Percentiles rank a stretch among this genome's conserved stretches.
These are phyloP conservation scores for Heliconius himera DNA, from an alignment of 1,140 invertebrate species.

Conservation along the genomic window DNA sequence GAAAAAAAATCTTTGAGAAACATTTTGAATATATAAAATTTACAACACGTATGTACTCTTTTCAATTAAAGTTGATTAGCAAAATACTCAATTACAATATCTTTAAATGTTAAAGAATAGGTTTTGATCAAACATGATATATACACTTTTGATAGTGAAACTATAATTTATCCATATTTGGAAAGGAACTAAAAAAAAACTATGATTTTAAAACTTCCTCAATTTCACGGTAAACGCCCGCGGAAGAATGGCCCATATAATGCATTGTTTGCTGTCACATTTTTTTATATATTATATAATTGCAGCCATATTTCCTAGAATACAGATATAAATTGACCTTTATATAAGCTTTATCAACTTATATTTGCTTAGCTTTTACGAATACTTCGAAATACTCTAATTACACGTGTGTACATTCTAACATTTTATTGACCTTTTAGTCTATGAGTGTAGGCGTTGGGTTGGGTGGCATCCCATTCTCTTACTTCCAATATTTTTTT, in stretches of 20 bases:
- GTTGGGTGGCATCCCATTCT: neutral
- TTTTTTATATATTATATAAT: conserved; percentile 9
- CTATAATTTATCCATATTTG: conserved; percentile 1
- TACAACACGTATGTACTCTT: neutral
- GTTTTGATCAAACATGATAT: neutral
- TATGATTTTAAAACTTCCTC: conserved; percentile 26
- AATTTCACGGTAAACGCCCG: conserved; percentile 33
- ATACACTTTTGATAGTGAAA: neutral
- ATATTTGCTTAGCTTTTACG: neutral
- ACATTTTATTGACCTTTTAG: neutral
- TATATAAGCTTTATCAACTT: neutral
- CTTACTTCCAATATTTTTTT: neutral
- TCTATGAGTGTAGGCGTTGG: neutral
- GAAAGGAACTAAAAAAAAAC: conserved; percentile 20
- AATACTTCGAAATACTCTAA: neutral
- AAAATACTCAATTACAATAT: neutral
- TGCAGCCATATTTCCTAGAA: neutral
- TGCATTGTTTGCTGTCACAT: conserved; percentile 11
- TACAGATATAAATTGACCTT: neutral
- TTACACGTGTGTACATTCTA: neutral
- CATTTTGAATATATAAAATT: too few species aligned
- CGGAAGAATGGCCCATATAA: conserved; percentile 27
- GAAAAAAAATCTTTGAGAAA: too few species aligned
- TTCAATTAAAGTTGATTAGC: neutral
- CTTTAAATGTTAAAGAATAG: neutral